These are phyloP conservation scores for Grus americana DNA, from an alignment of 2,113 vertebrate genomes.

Conservation along the genomic window DNA sequence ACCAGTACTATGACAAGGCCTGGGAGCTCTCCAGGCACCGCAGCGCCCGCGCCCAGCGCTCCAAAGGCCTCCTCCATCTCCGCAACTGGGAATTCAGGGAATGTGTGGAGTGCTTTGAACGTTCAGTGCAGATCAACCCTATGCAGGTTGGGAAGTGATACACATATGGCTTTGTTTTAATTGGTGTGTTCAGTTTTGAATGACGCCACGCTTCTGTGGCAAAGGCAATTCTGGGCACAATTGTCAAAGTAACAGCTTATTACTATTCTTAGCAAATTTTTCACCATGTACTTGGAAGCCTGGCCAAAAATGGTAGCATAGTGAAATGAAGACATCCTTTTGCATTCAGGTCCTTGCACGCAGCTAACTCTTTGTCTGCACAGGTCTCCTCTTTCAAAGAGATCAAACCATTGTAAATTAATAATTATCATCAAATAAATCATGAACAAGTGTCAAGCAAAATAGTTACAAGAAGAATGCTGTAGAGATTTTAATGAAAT, in stretches of 20 bases:
- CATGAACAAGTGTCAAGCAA: background rate
- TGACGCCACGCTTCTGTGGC: background rate
- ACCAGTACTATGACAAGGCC: constrained; percentile 87
- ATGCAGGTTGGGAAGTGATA: constrained; percentile 83
- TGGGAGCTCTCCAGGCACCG: constrained; percentile 91
- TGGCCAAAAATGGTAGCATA: background rate
- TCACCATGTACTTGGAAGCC: background rate
- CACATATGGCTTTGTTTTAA: background rate
- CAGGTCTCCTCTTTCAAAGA: background rate
- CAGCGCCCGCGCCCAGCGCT: constrained; percentile 91
- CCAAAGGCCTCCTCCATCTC: constrained; percentile 92
- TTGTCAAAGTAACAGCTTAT: background rate
- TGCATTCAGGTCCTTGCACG: background rate
- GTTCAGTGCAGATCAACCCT: constrained; percentile 85
- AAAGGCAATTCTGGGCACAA: background rate
- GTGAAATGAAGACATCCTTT: background rate
- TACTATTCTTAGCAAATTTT: background rate
- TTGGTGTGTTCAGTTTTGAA: background rate
- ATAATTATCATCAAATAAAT: background rate
- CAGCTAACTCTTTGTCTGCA: background rate
- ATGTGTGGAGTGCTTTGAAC: constrained; percentile 90
- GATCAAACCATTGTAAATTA: background rate
- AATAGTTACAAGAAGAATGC: background rate
- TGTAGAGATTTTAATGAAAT: background rate
- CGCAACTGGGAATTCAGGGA: constrained; percentile 82